These are phyloP conservation scores for Tuberolachnus salignus DNA, from an alignment of 2,888 invertebrate species.

Conservation along the genomic window DNA sequence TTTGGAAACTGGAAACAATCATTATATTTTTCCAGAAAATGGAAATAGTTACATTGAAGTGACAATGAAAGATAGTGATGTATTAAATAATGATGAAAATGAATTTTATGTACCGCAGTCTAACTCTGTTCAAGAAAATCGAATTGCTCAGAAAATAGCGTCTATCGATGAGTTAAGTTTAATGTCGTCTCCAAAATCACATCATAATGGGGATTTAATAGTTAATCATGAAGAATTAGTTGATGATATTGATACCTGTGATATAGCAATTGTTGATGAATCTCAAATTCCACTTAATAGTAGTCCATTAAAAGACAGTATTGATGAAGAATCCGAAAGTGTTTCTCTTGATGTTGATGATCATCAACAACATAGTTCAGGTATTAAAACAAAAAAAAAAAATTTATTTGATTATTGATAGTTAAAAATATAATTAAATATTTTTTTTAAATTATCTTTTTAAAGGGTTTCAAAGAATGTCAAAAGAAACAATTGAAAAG, in stretches of 20 bases:
- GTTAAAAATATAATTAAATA: not conserved
- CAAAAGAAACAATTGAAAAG: slow-evolving; percentile 53
- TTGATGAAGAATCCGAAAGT: slow-evolving; percentile 38
- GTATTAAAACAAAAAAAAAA: slow-evolving; percentile 18
- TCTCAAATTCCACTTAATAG: slow-evolving; percentile 45
- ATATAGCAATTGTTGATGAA: slow-evolving; percentile 53
- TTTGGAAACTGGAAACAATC: slow-evolving; percentile 24
- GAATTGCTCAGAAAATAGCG: slow-evolving; percentile 45
- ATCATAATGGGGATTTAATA: slow-evolving; percentile 50
- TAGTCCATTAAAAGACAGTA: slow-evolving; percentile 37
- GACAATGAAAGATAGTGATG: slow-evolving; percentile 35
- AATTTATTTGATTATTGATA: not conserved
- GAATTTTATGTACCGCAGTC: slow-evolving; percentile 44
- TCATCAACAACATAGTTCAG: slow-evolving; percentile 41
- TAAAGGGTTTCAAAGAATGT: slow-evolving; percentile 54
- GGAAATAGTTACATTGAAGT: slow-evolving; percentile 41
- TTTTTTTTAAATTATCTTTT: not conserved
- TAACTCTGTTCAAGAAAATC: slow-evolving; percentile 40
- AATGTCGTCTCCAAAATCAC: slow-evolving; percentile 50
- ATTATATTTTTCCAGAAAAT: slow-evolving; percentile 47
- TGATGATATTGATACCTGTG: slow-evolving; percentile 51
- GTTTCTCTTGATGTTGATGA: slow-evolving; percentile 40
- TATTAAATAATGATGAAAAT: slow-evolving; percentile 33
- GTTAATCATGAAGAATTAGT: slow-evolving; percentile 49
- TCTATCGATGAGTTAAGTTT: slow-evolving; percentile 45